These are phyloP conservation scores for Rhadinocentrus ornatus DNA, from an alignment of 2,797 vertebrate genomes.

Conservation along the genomic window DNA sequence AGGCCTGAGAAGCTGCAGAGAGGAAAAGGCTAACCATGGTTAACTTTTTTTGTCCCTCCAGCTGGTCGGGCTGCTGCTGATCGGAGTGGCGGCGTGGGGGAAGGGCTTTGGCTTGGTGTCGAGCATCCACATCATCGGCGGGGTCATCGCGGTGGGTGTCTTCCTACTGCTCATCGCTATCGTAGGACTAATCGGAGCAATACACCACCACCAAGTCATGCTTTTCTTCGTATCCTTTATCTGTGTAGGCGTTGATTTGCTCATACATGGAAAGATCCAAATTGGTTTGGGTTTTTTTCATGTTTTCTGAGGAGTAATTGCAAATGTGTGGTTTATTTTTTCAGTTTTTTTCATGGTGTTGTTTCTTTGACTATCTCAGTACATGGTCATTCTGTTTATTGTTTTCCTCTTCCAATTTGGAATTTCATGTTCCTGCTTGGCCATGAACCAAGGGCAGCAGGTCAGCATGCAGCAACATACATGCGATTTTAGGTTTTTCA, in stretches of 20 bases:
- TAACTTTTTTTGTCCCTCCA: slow-evolving; percentile 65
- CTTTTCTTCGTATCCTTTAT: slow-evolving; percentile 95
- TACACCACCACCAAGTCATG: slow-evolving; percentile 95
- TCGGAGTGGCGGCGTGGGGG: slow-evolving; percentile 93
- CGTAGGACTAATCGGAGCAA: slow-evolving; percentile 90
- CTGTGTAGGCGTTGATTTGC: too few relatives aligned
- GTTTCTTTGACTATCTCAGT: slow-evolving; percentile 85
- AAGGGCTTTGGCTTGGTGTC: slow-evolving; percentile 91
- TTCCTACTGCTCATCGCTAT: slow-evolving; percentile 93
- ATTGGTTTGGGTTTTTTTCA: too few relatives aligned
- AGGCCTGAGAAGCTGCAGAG: too few relatives aligned
- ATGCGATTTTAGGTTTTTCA: too few relatives aligned
- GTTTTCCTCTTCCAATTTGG: slow-evolving; percentile 94
- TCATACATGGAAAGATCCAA: too few relatives aligned
- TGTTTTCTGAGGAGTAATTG: too few relatives aligned
- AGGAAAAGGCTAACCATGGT: slow-evolving; percentile 25
- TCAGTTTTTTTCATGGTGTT: neutral
- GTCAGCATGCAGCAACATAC: slow-evolving; percentile 66
- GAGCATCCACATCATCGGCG: slow-evolving; percentile 94
- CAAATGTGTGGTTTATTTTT: too few relatives aligned
- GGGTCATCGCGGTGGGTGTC: slow-evolving; percentile 92
- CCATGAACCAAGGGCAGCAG: slow-evolving; percentile 88
- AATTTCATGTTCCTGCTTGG: slow-evolving; percentile 92
- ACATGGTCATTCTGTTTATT: slow-evolving; percentile 94
- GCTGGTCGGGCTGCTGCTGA: slow-evolving; percentile 93